Evolutionary conservation across 2,113 vertebrate species (phyloP), one percentile per base, ranked within the genome.

Genomic region (Etia nguti): DNA sequence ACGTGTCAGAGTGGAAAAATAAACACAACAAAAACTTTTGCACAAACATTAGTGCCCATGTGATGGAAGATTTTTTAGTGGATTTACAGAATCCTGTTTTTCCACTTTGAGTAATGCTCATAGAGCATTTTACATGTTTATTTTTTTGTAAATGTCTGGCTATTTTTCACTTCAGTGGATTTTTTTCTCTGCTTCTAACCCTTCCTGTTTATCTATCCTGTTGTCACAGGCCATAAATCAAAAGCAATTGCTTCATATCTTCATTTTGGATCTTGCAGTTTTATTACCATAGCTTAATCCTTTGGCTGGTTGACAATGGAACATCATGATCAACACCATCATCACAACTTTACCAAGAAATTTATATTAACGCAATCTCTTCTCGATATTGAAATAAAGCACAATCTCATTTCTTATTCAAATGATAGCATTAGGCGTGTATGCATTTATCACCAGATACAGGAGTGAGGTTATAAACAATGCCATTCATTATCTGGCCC

Each of bases 401-500:
- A 68, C 80, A 81, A 62, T 90, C 95, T 97, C 97, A 97, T 97
- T 97, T 97, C 97, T 98, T 97, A 98, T 98, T 98, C 97, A 97
- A 97, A 98, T 97, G 97, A 97, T 96, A 95, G 96, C 97, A 97
- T 98, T 97, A 98, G 96, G 96, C 96, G 94, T 95, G 94, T 94
- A 96, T 96, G 96, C 97, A 98, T 98, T 98, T 97, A 98, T 98
- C 97, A 98, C 97, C 96, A 95, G 60, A 95, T 97, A 96, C 97
- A 97, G 97, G 96, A 97, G 97, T 97, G 97, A 96, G 97, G 97
- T 98, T 97, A 97, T 98, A 98, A 98, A 98, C 97, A 97, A 97
- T 96, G 96, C 96, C 97, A 98, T 99, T 98, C 98, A 98, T 99
- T 98, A 97, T 97, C 97, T 96, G 97, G 97, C 97, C 98, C 97